phyloP scores from a whole-genome alignment of 2,797 vertebrate genomes.

The Calcarius lapponicus region DNA sequence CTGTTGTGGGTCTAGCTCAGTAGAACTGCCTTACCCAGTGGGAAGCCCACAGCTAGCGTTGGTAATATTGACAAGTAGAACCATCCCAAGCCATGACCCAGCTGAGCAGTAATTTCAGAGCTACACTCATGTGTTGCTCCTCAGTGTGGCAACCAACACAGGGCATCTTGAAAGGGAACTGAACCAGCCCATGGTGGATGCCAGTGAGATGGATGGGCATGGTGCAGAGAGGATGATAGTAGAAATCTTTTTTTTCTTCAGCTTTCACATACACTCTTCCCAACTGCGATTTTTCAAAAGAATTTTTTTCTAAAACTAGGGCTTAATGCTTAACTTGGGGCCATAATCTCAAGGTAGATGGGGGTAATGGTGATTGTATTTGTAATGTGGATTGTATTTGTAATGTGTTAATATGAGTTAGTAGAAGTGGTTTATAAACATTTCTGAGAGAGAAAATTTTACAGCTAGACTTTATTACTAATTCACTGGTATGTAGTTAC shows the following conservation, averaged over 20 bases:
- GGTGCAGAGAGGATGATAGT: not conserved
- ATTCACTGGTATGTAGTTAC: not conserved
- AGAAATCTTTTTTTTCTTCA: not conserved
- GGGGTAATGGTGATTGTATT: too few relatives aligned
- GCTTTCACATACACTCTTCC: not conserved
- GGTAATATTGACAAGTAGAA: constrained; percentile 11
- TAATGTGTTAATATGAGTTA: not conserved
- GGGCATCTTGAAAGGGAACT: constrained; percentile 25
- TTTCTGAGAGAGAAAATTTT: constrained; percentile 20
- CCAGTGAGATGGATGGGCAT: not conserved
- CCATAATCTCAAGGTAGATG: not conserved
- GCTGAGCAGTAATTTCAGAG: constrained; percentile 16
- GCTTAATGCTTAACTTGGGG: not conserved
- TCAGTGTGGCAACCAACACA: constrained; percentile 52
- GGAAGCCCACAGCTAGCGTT: not conserved
- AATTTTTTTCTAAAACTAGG: not conserved
- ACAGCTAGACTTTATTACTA: not conserved
- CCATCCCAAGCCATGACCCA: constrained; percentile 33
- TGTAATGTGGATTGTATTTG: not conserved
- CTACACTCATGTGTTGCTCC: not conserved
- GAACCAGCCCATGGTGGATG: not conserved
- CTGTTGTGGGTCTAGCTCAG: constrained; percentile 35
- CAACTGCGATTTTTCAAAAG: not conserved
- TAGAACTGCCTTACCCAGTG: constrained; percentile 20
- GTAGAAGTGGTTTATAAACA: constrained; percentile 17